Evolutionary conservation across 2,797 vertebrate genomes (phyloP).

Genomic region (Enteromius afrohamiltoni): DNA sequence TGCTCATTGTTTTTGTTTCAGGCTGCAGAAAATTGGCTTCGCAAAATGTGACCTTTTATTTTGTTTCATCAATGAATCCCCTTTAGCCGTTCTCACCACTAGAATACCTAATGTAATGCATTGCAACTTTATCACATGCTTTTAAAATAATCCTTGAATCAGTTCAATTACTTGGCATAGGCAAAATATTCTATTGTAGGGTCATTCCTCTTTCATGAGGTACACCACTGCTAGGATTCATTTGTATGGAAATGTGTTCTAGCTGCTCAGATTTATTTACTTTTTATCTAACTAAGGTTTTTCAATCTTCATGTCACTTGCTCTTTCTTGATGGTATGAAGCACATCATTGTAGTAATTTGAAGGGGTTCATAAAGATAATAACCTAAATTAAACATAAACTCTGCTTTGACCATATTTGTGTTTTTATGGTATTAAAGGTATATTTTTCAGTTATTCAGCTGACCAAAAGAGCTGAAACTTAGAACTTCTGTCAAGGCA

Average conservation of each 20-base stretch:
- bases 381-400: too few relatives aligned
- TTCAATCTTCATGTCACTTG: background rate
- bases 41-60: constrained; percentile 51
- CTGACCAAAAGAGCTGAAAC: background rate
- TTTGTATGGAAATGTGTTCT: constrained; percentile 12
- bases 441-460: background rate
- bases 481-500: background rate
- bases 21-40: constrained; percentile 34
- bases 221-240: background rate
- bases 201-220: background rate
- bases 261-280: constrained; percentile 7
- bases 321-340: background rate
- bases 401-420: background rate
- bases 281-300: background rate
- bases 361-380: background rate
- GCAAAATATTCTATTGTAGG: background rate
- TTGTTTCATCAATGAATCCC: constrained; percentile 39
- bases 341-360: background rate
- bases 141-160: background rate
- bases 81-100: constrained; percentile 22
- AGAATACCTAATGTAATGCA: constrained; percentile 42
- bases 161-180: constrained; percentile 28
- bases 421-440: background rate
- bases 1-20: constrained; percentile 13
- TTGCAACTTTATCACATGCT: constrained; percentile 17